Evolutionary conservation across 2,797 vertebrate genomes (phyloP).

Genomic region (Macropus fuliginosus): DNA sequence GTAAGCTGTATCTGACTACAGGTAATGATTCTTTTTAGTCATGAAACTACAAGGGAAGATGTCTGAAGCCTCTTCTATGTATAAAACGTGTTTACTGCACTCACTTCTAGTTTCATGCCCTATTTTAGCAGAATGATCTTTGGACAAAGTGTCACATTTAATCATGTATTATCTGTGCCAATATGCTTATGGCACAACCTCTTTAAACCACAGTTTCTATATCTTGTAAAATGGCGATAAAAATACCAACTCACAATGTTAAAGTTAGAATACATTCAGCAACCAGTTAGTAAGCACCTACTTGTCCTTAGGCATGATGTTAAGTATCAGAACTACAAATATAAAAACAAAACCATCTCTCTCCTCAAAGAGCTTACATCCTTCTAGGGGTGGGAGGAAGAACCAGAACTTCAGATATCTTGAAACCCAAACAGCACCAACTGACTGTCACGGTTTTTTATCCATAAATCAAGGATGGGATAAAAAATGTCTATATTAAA

Average conservation of each 20-base stretch:
- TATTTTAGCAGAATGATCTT: not conserved
- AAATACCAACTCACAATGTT: not conserved
- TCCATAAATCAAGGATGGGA: not conserved
- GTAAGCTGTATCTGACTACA: not conserved
- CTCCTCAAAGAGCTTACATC: not conserved
- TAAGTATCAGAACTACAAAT: not conserved
- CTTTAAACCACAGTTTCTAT: not conserved
- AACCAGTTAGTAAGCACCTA: not conserved
- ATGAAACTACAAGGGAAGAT: not conserved
- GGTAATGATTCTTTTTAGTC: not conserved
- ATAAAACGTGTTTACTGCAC: not conserved
- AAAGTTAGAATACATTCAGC: not conserved
- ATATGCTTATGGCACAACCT: not conserved
- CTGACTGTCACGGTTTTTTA: not conserved
- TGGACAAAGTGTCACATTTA: not conserved
- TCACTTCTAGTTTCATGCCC: not conserved
- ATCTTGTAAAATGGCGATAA: not conserved
- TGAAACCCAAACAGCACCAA: not conserved
- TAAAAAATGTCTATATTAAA: not conserved
- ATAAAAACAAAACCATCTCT: not conserved
- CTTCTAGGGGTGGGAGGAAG: not conserved
- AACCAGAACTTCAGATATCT: not conserved
- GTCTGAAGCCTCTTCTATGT: not conserved
- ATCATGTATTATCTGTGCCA: not conserved
- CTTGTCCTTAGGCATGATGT: not conserved